Evolutionary conservation across 2,113 vertebrate species (phyloP).

Genomic region (Choloepus hoffmanni): DNA sequence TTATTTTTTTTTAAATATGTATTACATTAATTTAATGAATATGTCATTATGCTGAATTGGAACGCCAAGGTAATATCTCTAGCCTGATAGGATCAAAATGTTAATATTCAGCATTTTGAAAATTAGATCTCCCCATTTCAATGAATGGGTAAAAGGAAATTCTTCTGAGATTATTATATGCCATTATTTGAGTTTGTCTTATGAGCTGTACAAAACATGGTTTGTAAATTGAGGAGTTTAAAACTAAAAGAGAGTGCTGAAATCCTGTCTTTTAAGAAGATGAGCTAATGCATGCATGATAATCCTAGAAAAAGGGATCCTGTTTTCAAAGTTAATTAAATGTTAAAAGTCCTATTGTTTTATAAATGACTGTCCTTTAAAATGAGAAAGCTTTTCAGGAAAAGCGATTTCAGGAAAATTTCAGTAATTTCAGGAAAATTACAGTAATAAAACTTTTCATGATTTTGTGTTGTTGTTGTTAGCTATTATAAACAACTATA

Average conservation of each 20-base stretch:
- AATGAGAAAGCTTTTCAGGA: not conserved
- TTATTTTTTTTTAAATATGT: not conserved
- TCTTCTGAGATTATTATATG: conserved; percentile 5
- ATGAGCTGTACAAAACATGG: not conserved
- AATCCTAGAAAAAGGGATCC: not conserved
- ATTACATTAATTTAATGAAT: conserved; percentile 1
- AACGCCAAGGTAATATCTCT: not conserved
- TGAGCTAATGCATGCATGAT: not conserved
- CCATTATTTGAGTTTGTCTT: conserved; percentile 50
- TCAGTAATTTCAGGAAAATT: not conserved
- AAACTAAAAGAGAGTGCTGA: not conserved
- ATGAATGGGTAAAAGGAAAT: not conserved
- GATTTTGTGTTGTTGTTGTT: conserved; percentile 3
- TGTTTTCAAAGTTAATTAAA: conserved; percentile 8
- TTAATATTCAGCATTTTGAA: conserved; percentile 1
- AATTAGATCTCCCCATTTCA: not conserved
- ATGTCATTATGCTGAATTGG: not conserved
- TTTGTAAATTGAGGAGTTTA: conserved; percentile 39
- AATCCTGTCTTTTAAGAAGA: conserved; percentile 31
- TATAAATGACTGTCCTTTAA: conserved; percentile 31
- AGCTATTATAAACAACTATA: conserved; percentile 1
- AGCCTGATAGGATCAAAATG: not conserved
- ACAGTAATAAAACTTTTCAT: not conserved
- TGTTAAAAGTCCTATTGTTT: not conserved
- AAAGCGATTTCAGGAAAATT: not conserved